Base-by-base conservation (phyloP, 2,113 vertebrate species). In the Brachypodius melanocephalos region DNA sequence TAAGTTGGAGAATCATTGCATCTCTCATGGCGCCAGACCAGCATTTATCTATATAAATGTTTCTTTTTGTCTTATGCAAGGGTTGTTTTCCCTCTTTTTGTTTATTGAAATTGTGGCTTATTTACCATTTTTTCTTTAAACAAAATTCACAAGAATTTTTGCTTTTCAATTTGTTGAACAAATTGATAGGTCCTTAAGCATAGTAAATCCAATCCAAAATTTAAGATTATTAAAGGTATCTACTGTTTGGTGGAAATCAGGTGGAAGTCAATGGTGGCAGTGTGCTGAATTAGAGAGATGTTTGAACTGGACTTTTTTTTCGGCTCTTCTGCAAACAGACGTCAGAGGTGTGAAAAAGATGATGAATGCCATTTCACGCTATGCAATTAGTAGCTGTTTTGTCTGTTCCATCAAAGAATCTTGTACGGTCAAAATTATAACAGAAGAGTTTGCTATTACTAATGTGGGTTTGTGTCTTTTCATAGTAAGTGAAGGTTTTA, bases 91-190 rank as follows among this genome's bases (percentile, higher is more conserved):
- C 7, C 4, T 5, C 34, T 74, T 58, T 54, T 66, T 54, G 28
- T 69, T 83, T 75, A 66, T 79, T 74, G 13, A 36, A 66, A 52
- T 62, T 16, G 14, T 89, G 34, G 12, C 9, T 71, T 93, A 68
- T 95, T 94, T 90, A 73, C 88, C 32, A 78, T 25, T 89, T 68
- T 79, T 89, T 84, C 63, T 46, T 59, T 83, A 88, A 95, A 74
- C 5, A 92, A 86, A 89, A 63, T 45, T 14, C 40, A 73, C 9
- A 57, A 54, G 49, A 63, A 86, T 65, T 62, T 76, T 62, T 38
- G 17, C 32, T 45, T 76, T 87, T 52, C 13, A 5, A 38, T 58
- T 62, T 45, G 17, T 84, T 81, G 76, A 59, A 38, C 25, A 66
- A 84, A 31, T 62, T 63, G 22, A 13, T 73, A 80, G 7, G 2